Evolutionary conservation across 2,113 vertebrate species (phyloP).

Genomic region (Prietella phreatophila): DNA sequence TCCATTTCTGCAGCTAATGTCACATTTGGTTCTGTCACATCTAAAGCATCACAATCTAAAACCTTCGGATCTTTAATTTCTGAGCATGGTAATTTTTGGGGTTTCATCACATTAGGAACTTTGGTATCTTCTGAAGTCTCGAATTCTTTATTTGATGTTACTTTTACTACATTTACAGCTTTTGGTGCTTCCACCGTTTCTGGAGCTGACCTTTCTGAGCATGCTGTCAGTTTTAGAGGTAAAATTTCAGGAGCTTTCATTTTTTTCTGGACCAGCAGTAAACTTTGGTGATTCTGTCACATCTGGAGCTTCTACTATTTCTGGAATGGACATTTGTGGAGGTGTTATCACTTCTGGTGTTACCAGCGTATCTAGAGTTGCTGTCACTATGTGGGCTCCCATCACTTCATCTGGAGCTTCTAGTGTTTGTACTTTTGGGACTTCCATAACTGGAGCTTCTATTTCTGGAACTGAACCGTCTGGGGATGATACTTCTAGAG

Average conservation of each 20-base stretch:
- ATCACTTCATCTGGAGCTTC: background rate
- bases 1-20: background rate
- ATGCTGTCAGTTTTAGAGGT: background rate
- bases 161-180: background rate
- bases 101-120: background rate
- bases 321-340: background rate
- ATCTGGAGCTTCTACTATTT: background rate
- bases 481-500: background rate
- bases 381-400: background rate
- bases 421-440: background rate
- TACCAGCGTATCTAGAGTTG: background rate
- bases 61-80: background rate
- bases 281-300: background rate
- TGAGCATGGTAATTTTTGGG: background rate
- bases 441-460: background rate
- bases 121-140: background rate
- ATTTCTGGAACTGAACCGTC: background rate
- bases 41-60: background rate
- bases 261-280: background rate
- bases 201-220: background rate
- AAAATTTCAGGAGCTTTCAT: background rate
- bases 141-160: background rate
- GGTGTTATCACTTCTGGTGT: background rate
- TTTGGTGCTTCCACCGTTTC: background rate
- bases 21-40: background rate